Base-by-base conservation (phyloP, 2,888 invertebrate genomes). In the Eudemis profundana region DNA sequence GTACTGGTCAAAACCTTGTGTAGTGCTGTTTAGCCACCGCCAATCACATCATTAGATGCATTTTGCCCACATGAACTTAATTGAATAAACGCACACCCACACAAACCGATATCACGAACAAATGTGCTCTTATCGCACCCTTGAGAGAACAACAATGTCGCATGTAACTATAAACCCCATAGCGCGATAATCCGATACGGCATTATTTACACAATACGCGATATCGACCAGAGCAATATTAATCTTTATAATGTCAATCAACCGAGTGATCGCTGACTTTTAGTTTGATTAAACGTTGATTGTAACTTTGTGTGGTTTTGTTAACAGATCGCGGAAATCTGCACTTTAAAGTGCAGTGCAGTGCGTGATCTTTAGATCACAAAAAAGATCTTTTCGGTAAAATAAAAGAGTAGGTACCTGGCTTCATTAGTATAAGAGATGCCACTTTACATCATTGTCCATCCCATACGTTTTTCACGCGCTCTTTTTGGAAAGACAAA, bases 211-310 rank as follows among this genome's bases (percentile, higher is more conserved):
- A 7, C 7, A 7, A 46, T 12, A 17, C 1, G 5, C 21, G 21
- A 53, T 53, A 53, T 53, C 38, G 38, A 12, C n/a, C 38, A 7
- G 23, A 33, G 47, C 49, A 14, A 57, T 57, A 44, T 53, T 40
- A 53, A 64, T 65, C 38, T 60, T 46, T 60, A 57, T 54, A 44
- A 44, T 49, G 64, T 47, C 62, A 21, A 61, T 71, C 66, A 69
- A 67, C 69, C 71, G 67, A 74, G 68, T 66, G 70, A 77, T 74
- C 73, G 71, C 71, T 75, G 75, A 71, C 73, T 77, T 75, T 76
- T 70, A 73, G 75, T 57, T 57, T 42, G 42, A 64, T 64, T 57
- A 50, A 64, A 33, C 42, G 17, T n/a, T 27, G 36, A 57, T 21
- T 14, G 44, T 14, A 64, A 23, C 44, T 33, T 56, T 44, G 36